Base-by-base conservation (phyloP, 1,140 invertebrate species). In the Piezodorus guildinii region DNA sequence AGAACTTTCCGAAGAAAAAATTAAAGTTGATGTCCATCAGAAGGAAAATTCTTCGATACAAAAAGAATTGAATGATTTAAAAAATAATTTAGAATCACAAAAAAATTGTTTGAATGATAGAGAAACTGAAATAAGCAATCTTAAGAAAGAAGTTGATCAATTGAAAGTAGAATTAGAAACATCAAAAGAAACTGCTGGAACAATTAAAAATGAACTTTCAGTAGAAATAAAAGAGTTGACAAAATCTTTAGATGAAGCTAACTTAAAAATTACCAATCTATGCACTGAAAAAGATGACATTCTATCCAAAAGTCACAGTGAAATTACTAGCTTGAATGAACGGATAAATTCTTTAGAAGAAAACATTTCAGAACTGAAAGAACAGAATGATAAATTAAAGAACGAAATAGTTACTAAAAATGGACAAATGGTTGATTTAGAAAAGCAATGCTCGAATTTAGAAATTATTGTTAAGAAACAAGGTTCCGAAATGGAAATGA, bases 1-100 rank as follows among this genome's bases (percentile, higher is more conserved):
- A 60, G 74, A 77, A 51, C 74, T 79, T 30, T 77, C 75, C 56
- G 72, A 75, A 49, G 16, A 25, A 14, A 66, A 75, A 80, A 65
- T 72, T 81, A n/a, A 77, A 73, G 65, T 74, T 56, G 34, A 25
- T 44, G 44, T 27, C 10, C 58, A 49, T 30, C 25, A 52, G 46
- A 51, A 17, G 15, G 45, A 51, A 67, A 16, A 62, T 65, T 16
- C 71, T 73, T 23, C 62, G 71, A 17, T 49, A 69, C 3, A 63
- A 69, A 49, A 76, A 75, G 68, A 66, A 70, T 5, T 76, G 76
- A 66, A 69, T 34, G 6, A 66, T 4, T 62, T 70, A 49, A 67
- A 76, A 15, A 68, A 64, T 65, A 68, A 69, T 61, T 25, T 74
- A 6, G 72, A 76, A 63, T 72, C 71, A 27, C 73, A 76, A 66